Evolutionary conservation across 2,888 invertebrate genomes (phyloP).

Genomic region (Agrenia bidenticulata): DNA sequence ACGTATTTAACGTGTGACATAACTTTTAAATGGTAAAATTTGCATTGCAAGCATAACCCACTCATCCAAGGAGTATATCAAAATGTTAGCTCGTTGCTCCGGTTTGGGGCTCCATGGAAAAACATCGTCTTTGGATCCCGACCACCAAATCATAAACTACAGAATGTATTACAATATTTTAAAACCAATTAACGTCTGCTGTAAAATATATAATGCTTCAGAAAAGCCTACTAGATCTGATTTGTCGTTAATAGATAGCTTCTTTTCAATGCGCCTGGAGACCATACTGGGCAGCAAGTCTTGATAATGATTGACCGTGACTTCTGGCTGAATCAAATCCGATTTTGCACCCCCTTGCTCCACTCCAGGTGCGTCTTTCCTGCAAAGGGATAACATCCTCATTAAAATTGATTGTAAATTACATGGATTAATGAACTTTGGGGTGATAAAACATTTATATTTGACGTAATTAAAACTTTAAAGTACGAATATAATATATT

Average conservation of each 20-base stretch:
- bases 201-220: too few species aligned
- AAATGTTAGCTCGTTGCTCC: slow-evolving; percentile 48
- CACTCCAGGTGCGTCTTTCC: slow-evolving; percentile 6
- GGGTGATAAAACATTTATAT: neutral
- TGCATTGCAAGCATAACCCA: slow-evolving; percentile 19
- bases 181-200: too few species aligned
- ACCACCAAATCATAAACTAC: slow-evolving; percentile 50
- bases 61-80: slow-evolving; percentile 45
- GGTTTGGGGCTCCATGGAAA: slow-evolving; percentile 51
- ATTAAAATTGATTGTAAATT: too few species aligned
- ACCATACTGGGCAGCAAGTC: slow-evolving; percentile 45
- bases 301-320: slow-evolving; percentile 39
- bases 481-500: slow-evolving; percentile 7
- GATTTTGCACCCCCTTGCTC: slow-evolving; percentile 1
- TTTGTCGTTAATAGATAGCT: slow-evolving; percentile 40
- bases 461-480: too few species aligned
- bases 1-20: neutral
- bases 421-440: too few species aligned
- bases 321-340: slow-evolving; percentile 39
- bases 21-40: neutral
- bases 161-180: too few species aligned
- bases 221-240: slow-evolving; percentile 34
- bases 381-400: neutral
- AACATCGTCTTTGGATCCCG: slow-evolving; percentile 50
- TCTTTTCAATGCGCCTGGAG: slow-evolving; percentile 39